Conservation (phyloP, 2,888 invertebrate genomes). For the Tenthredo livida region DNA sequence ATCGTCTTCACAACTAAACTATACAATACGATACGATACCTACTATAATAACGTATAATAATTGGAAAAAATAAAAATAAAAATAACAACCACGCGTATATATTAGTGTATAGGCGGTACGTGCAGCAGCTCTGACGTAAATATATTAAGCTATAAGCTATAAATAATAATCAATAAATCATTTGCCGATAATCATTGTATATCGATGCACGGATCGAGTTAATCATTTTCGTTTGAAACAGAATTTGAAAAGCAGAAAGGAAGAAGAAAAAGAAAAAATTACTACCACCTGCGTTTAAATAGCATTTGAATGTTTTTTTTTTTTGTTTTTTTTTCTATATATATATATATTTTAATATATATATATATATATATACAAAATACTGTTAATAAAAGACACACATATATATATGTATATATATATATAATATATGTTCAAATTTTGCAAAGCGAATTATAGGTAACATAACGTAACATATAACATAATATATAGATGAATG, state of each 20-base stretch:
- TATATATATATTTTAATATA: no score
- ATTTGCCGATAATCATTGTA: neutral
- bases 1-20: neutral
- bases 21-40: neutral
- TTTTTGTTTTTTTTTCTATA: neutral
- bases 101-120: neutral
- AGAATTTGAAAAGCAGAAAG: neutral
- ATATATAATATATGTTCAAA: neutral
- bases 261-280: neutral
- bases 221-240: neutral
- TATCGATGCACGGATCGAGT: neutral
- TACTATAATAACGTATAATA: neutral
- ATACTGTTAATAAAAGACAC: neutral
- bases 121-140: slow-evolving; percentile 5
- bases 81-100: neutral
- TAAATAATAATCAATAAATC: slow-evolving; percentile 15
- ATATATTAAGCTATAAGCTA: slow-evolving; percentile 17
- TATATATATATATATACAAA: neutral
- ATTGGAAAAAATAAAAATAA: neutral
- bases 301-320: neutral
- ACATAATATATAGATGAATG: neutral
- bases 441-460: slow-evolving; percentile 10
- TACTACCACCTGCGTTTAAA: neutral
- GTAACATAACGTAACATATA: neutral
- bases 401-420: neutral